A percentile compares a stretch with the other conserved stretches of the same genome.
Conservation (phyloP, 2,888 invertebrate species). For the Tricholauxania praeusta region DNA sequence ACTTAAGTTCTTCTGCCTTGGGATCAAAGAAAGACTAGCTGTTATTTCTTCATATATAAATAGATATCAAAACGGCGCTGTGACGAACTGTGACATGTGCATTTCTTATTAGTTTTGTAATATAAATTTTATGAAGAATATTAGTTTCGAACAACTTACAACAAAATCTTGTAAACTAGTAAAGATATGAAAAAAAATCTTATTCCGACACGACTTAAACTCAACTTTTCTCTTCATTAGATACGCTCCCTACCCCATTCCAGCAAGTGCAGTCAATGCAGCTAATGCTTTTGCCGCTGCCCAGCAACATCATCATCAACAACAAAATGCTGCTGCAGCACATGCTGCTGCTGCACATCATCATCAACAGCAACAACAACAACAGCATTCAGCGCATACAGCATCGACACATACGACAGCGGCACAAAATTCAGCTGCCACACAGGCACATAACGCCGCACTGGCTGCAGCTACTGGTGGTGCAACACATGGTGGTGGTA, state of each 20-base stretch:
- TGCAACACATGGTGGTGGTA: constrained; percentile 52
- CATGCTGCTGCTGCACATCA: constrained; percentile 54
- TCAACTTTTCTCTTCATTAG: constrained; percentile 57
- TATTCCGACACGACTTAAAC: too few relatives aligned
- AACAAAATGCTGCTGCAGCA: constrained; percentile 58
- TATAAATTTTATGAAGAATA: background rate
- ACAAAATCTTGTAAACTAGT: background rate
- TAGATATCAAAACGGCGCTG: too few relatives aligned
- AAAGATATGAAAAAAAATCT: background rate
- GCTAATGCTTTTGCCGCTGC: constrained; percentile 67
- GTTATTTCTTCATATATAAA: too few relatives aligned
- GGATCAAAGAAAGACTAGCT: too few relatives aligned
- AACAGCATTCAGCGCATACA: constrained; percentile 53
- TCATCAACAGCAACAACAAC: constrained; percentile 59
- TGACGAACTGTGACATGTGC: too few relatives aligned
- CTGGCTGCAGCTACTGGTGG: constrained; percentile 40
- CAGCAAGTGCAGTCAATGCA: constrained; percentile 69
- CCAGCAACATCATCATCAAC: constrained; percentile 64
- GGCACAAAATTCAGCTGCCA: constrained; percentile 55
- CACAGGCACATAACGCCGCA: constrained; percentile 53
- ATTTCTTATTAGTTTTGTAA: too few relatives aligned
- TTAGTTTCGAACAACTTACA: background rate
- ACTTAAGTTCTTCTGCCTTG: too few relatives aligned
- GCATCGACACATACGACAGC: constrained; percentile 46
- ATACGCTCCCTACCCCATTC: constrained; percentile 76